Base-by-base conservation (phyloP, 2,797 vertebrate genomes). In the Spinibarbus caldwelli region DNA sequence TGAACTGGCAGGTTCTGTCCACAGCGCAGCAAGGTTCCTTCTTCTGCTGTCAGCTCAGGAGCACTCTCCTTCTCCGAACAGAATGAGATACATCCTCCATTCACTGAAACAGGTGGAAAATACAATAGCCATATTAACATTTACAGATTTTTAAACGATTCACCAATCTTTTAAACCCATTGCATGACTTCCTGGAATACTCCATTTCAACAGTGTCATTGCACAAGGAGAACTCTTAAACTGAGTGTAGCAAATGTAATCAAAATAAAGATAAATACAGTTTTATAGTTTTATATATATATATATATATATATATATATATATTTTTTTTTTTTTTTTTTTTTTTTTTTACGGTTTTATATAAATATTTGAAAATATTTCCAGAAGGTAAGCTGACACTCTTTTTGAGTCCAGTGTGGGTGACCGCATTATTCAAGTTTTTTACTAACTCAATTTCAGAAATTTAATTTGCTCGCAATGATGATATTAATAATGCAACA, bases 51-150 rank as follows among this genome's bases (percentile, higher is more conserved):
- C 91, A 96, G 91, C 89, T 96, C 96, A 88, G 93, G 87, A 78
- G 94, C 90, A 47, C 83, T 94, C 85, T 96, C 96, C 93, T 97
- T 98, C 91, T 97, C 97, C 0, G 96, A 91, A 91, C 88, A 95
- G 93, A 95, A 97, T 57, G 93, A 91, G 68, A 86, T 89, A 84
- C 94, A 94, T 89, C 92, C 94, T 88, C 95, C 94, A 0, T 97
- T 98, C 90, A 94, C 98, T 99, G 93, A 47, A 88, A 85, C 41
- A 92, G 34, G 34, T 26, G 26, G 23, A 17, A 77, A 71, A 59
- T n/a, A 78, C 2, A 64, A 12, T 17, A 41, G 6, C 19, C 38
- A 59, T 38, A 29, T 57, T 29, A 45, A 47, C 12, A 67, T 38
- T 80, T 29, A 15, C 19, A 49, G 26, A 23, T 31, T 31, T 67